Base-by-base conservation (phyloP, 64 coral and sea anemone species). In the Montipora cactus region DNA sequence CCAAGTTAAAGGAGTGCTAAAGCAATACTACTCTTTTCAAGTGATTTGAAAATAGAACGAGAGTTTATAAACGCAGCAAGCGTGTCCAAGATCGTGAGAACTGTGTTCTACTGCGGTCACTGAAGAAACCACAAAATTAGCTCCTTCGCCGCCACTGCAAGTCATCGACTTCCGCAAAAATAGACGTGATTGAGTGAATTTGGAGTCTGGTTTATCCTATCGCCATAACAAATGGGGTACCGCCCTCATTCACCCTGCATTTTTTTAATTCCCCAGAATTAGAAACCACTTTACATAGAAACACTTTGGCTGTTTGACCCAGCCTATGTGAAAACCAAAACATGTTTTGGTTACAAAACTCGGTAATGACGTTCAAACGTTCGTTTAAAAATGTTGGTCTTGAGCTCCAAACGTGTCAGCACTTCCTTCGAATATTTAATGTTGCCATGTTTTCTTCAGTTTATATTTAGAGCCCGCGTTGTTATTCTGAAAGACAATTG, bases 11-110 rank as follows among this genome's bases (percentile, higher is more conserved):
- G 3, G 7, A 22, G 7, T 45, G 58, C 25, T 0, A 21, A 23
- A 15, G 18, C 82, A 50, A 71, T 86, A 86, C 20, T 10, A 37
- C 8, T 1, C 7, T 8, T 19, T 72, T 50, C 14, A 86, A 86
- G 82, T 72, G 47, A 64, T 18, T 86, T 45, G 45, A 86, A 86
- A 86, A 86, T 72, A 86, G 82, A 72, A 70, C 0, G 61, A 4
- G 11, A 12, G 46, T 22, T 50, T 86, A 47, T 86, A 44, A 70
- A 47, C 46, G 37, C 62, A 86, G 6, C 7, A 67, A 12, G 28
- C 81, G 19, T 86, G 62, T 47, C 62, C 44, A 72, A 50, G 0
- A 23, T 47, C 6, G 10, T 82, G 55, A 10, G 23, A 82, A 45
- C 22, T 10, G 25, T 45, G 80, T 25, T 45, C 55, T 11, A 25